These are phyloP conservation scores for Agriopis marginaria DNA, from an alignment of 2,888 invertebrate genomes.

Conservation along the genomic window DNA sequence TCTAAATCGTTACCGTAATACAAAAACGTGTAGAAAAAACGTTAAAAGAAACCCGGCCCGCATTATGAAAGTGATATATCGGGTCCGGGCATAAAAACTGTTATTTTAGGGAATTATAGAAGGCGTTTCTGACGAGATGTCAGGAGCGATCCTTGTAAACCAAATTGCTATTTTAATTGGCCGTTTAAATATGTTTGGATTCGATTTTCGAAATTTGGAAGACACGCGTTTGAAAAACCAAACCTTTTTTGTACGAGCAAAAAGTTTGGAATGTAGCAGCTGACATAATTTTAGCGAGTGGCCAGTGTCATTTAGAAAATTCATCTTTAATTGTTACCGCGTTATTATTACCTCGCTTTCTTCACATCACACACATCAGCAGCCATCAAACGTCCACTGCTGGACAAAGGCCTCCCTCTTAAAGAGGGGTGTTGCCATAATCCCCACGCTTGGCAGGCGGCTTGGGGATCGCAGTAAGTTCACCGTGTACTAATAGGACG, in stretches of 20 bases:
- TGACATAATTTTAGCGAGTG: slow-evolving; percentile 47
- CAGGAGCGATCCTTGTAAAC: slow-evolving; percentile 60
- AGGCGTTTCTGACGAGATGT: slow-evolving; percentile 64
- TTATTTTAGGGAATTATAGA: slow-evolving; percentile 68
- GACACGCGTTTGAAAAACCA: slow-evolving; percentile 53
- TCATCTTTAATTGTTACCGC: slow-evolving; percentile 9
- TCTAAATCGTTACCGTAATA: slow-evolving; percentile 28
- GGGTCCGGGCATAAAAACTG: slow-evolving; percentile 59
- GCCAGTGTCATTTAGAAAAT: slow-evolving; percentile 40
- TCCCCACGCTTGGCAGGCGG: too few species aligned
- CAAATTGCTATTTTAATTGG: slow-evolving; percentile 75
- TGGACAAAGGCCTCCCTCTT: too few species aligned
- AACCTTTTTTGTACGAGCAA: slow-evolving; percentile 37
- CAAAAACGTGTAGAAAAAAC: slow-evolving; percentile 40
- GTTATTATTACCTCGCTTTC: too few species aligned
- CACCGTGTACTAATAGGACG: too few species aligned
- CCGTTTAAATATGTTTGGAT: slow-evolving; percentile 71
- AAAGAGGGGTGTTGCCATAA: too few species aligned
- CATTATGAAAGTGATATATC: slow-evolving; percentile 44
- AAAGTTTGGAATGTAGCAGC: slow-evolving; percentile 44
- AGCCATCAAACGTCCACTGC: too few species aligned
- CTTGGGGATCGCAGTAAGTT: too few species aligned
- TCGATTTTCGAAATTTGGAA: slow-evolving; percentile 58
- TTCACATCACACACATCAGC: too few species aligned
- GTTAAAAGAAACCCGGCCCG: slow-evolving; percentile 38